Base-by-base conservation (phyloP, 2,113 vertebrate species). In the Phyllostomus hastatus region DNA sequence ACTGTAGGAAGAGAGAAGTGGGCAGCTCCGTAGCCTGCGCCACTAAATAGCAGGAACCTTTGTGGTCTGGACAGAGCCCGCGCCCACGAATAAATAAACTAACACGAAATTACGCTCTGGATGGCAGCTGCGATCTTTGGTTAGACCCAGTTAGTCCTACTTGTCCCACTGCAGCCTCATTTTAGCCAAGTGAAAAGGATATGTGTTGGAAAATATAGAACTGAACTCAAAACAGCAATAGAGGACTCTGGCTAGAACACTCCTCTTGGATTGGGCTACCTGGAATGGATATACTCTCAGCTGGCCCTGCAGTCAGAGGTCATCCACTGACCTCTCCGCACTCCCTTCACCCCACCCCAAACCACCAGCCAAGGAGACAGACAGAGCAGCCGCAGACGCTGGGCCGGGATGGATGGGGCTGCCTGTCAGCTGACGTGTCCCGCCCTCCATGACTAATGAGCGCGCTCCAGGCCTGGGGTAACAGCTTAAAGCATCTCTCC, bases 401-500 rank as follows among this genome's bases (percentile, higher is more conserved):
- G 35, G 48, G 52, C 85, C 28, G 26, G 59, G 48, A 52, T 10
- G 72, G 66, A 85, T 10, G 72, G 22, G 72, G 52, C 33, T 33
- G 5, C 35, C 59, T 86, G 80, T 81, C 70, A 8, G 43, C 59
- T 15, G 38, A 3, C 0, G 1, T 43, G 6, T 59, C 43, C 64
- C n/a, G 54, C 61, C 10, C 59, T 81, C 57, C 66, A 1, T 41
- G 92, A 96, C 57, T 86, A 78, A 57, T n/a, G 91, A 82, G 64
- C 0, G 0, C 0, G 46, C 41, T 7, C 31, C 9, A 16, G 76
- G 81, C 84, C 76, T 7, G 1, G 75, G 85, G 84, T 20, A 73
- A 6, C 26, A 52, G 80, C 90, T 22, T 59, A 50, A 17, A 64
- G 79, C 82, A 33, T 33, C 66, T 61, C 76, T 19, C 81, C 90